These are phyloP conservation scores for Parthenolecanium corni DNA, from an alignment of 2,888 invertebrate genomes.

Conservation along the genomic window DNA sequence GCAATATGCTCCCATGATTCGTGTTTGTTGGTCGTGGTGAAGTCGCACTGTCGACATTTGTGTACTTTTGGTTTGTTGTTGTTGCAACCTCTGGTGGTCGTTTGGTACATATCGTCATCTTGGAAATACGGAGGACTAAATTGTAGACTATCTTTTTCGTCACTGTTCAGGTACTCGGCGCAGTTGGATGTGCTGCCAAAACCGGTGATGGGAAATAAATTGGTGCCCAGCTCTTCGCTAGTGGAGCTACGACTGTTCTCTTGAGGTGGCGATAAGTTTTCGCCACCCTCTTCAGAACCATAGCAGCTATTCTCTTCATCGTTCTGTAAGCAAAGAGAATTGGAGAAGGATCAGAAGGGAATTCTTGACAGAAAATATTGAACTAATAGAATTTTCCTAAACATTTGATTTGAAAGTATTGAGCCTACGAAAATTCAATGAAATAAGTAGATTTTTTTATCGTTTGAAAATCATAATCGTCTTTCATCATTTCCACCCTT, in stretches of 20 bases:
- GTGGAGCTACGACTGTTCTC: slow-evolving; percentile 16
- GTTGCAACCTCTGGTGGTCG: not conserved
- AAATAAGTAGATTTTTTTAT: not conserved
- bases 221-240: slow-evolving; percentile 6
- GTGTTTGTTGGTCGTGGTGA: slow-evolving; percentile 67
- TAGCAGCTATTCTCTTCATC: slow-evolving; percentile 24
- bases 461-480: not conserved
- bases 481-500: too few relatives aligned
- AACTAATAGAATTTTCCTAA: too few relatives aligned
- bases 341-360: too few relatives aligned
- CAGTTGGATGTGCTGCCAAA: not conserved
- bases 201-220: slow-evolving; percentile 16
- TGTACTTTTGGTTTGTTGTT: slow-evolving; percentile 30
- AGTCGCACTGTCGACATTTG: slow-evolving; percentile 35
- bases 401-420: too few relatives aligned
- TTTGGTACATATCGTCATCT: slow-evolving; percentile 12
- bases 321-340: slow-evolving; percentile 3
- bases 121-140: slow-evolving; percentile 12
- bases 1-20: slow-evolving; percentile 89
- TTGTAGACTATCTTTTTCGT: slow-evolving; percentile 12
- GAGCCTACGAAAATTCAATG: too few relatives aligned
- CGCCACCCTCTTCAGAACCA: slow-evolving; percentile 6
- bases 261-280: slow-evolving; percentile 18
- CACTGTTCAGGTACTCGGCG: slow-evolving; percentile 13
- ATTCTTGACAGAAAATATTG: too few relatives aligned